Base-by-base conservation (phyloP, 2,113 vertebrate genomes). In the Cavia porcellus region DNA sequence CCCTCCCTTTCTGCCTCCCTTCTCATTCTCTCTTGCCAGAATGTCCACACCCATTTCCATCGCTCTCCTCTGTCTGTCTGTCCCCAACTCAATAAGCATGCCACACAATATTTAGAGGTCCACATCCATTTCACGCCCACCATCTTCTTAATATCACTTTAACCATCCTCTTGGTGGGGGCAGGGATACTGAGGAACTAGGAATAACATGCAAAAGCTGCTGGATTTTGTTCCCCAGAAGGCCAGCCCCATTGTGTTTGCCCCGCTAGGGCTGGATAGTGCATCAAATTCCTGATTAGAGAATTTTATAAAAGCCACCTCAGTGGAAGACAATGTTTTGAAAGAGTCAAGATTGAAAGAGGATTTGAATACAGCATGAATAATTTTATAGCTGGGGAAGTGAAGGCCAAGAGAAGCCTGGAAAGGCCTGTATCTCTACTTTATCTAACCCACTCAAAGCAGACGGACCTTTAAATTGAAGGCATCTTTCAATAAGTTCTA, bases 221-320 rank as follows among this genome's bases (percentile, higher is more conserved):
- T n/a, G 38, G 5, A 22, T 17, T 55, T 72, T 25, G 22, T 15
- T 55, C 83, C 45, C 61, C 32, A 8, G 13, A 30, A 50, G 8
- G 28, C 5, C 17, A 50, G 9, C 57, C 59, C 55, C 72, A 32
- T 3, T 75, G 11, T 25, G 19, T 57, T 52, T 62, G n/a, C 19
- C 66, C 35, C 70, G 19, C 10, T 0, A 0, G 1, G 3, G 52
- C 1, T 3, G 0, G 5, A 22, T 19, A 17, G 24, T 24, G 28
- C 8, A 24, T 7, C 25, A 62, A 38, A 35, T 3, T 17, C 30
- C 45, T 22, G 5, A 22, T 38, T 13, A 13, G 77, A 74, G 86
- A 68, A 35, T 47, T 68, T 50, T 79, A 68, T 7, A 8, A 8
- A 45, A 57, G 59, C 38, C 74, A 74, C 62, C 38, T 19, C 59